Conservation (phyloP, 2,113 vertebrate genomes). For the Ageneiosus marmoratus region DNA sequence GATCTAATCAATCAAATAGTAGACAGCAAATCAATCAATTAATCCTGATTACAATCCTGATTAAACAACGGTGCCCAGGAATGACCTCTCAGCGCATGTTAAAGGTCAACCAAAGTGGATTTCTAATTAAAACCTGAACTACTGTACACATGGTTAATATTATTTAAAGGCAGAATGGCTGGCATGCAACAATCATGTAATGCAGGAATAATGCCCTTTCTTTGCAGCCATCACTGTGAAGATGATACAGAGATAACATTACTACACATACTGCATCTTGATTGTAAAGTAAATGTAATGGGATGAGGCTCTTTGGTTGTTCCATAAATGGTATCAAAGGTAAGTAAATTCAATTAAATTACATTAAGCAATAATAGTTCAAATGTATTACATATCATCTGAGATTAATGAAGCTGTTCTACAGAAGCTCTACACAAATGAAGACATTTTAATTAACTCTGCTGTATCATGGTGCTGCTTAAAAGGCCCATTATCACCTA, state of each 20-base stretch:
- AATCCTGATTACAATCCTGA: neutral
- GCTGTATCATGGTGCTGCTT: neutral
- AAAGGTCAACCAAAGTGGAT: neutral
- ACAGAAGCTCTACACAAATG: slow-evolving; percentile 5
- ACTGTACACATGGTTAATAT: neutral
- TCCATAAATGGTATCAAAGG: neutral
- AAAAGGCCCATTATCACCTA: slow-evolving; percentile 5
- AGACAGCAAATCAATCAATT: neutral
- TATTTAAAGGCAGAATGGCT: neutral
- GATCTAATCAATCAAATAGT: neutral
- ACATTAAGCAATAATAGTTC: neutral
- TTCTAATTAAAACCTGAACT: neutral
- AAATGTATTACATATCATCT: neutral
- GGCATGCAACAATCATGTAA: neutral
- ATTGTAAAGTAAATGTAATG: neutral
- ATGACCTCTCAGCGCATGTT: neutral
- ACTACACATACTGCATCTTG: neutral
- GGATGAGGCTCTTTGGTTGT: neutral
- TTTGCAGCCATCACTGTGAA: neutral
- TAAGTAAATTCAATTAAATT: neutral
- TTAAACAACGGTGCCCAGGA: neutral
- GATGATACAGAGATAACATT: neutral
- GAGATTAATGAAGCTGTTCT: slow-evolving; percentile 2
- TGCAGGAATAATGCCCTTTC: neutral
- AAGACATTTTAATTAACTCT: slow-evolving; percentile 21